Percentiles rank a stretch among this genome's conserved stretches.
phyloP scores from a whole-genome alignment of 2,888 invertebrate species.

The Willowsia nigromaculata region DNA sequence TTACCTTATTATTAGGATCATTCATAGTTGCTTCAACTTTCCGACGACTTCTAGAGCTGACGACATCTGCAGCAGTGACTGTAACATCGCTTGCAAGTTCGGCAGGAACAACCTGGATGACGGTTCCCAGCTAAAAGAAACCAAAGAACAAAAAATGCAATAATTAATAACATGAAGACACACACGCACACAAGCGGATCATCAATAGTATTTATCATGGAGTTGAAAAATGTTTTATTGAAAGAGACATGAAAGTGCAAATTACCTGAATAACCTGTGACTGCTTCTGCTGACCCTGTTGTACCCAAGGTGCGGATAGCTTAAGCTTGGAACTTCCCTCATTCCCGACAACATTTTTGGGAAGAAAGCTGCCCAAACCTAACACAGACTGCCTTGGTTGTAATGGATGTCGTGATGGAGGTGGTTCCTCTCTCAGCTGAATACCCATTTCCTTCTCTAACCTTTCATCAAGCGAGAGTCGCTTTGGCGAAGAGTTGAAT shows the following conservation, averaged over 20 bases:
- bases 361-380: background rate
- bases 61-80: conserved; percentile 68
- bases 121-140: conserved; percentile 83
- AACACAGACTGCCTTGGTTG: conserved; percentile 10
- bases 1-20: background rate
- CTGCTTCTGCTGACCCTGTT: conserved; percentile 54
- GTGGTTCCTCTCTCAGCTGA: conserved; percentile 67
- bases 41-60: background rate
- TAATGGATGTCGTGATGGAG: background rate
- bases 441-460: conserved; percentile 83
- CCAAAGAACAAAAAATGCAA: conserved; percentile 59
- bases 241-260: background rate
- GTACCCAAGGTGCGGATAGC: background rate
- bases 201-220: background rate
- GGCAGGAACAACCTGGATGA: conserved; percentile 84
- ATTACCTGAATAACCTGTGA: conserved; percentile 78
- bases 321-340: conserved; percentile 26
- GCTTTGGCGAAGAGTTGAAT: conserved; percentile 82
- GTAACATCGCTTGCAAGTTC: conserved; percentile 80
- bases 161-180: background rate
- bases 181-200: background rate
- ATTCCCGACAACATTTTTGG: background rate
- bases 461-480: conserved; percentile 84
- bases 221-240: background rate
- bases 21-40: background rate